Percentiles rank a stretch among this genome's conserved stretches.
These are phyloP conservation scores for Phoxinus dragarum DNA, from an alignment of 2,797 vertebrate genomes.

Conservation along the genomic window DNA sequence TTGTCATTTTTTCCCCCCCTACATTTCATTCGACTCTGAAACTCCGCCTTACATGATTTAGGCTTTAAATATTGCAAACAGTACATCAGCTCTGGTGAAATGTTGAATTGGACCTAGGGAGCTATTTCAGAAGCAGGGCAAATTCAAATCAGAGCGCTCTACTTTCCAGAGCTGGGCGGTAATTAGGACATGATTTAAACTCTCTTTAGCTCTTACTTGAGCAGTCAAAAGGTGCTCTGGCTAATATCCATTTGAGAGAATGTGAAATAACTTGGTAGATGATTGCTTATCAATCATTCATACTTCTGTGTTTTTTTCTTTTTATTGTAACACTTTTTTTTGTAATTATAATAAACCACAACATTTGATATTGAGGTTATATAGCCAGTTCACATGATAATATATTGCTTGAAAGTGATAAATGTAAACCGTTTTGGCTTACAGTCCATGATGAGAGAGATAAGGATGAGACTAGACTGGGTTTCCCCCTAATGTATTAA, in stretches of 20 bases:
- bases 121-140: conserved; percentile 71
- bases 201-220: conserved; percentile 78
- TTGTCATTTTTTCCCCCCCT: neutral
- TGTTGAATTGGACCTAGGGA: conserved; percentile 60
- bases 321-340: neutral
- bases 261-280: neutral
- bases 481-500: neutral
- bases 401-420: neutral
- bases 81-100: conserved; percentile 34
- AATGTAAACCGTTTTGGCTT: neutral
- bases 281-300: neutral
- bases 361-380: neutral
- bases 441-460: neutral
- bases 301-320: neutral
- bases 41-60: neutral
- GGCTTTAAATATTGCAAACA: conserved; percentile 40
- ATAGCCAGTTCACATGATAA: neutral
- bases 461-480: neutral
- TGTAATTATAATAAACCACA: neutral
- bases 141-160: conserved; percentile 74
- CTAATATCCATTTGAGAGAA: conserved; percentile 74
- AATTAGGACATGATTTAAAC: conserved; percentile 83
- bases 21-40: neutral
- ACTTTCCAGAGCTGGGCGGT: conserved; percentile 74
- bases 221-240: conserved; percentile 69